phyloP scores from a whole-genome alignment of 30 jellyfish, hydroid and myxozoan genomes.

The Catostylus mosaicus region DNA sequence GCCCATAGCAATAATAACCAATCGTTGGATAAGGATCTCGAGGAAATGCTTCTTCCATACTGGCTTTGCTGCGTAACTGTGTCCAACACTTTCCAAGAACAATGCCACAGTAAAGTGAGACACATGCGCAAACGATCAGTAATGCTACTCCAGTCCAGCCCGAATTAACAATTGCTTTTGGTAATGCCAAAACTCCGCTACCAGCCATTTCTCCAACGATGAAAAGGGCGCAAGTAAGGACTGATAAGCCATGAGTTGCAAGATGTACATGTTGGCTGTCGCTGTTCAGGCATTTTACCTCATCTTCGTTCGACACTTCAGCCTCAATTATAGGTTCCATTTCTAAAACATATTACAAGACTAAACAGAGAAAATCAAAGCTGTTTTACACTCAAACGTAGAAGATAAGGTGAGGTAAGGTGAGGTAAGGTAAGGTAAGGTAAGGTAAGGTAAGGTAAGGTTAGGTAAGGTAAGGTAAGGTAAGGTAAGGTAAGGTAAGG shows the following conservation, averaged over 20 bases:
- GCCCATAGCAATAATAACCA: slow-evolving; percentile 79
- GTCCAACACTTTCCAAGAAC: slow-evolving; percentile 89
- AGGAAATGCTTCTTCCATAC: slow-evolving; percentile 49
- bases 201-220: slow-evolving; percentile 97
- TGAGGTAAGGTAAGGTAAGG: no score
- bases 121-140: slow-evolving; percentile 64
- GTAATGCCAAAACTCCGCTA: slow-evolving; percentile 97
- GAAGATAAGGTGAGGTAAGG: no score
- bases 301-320: not conserved
- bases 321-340: not conserved
- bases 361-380: not conserved
- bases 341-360: not conserved
- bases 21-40: slow-evolving; percentile 97
- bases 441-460: no score
- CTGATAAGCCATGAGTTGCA: slow-evolving; percentile 75
- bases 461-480: no score
- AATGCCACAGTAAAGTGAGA: slow-evolving; percentile 82
- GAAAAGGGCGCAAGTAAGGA: slow-evolving; percentile 84
- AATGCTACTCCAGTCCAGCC: slow-evolving; percentile 94
- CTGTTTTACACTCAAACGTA: no score
- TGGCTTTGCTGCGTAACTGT: slow-evolving; percentile 42
- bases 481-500: no score
- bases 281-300: not conserved
- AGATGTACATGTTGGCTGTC: not conserved
- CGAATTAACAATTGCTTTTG: slow-evolving; percentile 81